Base-by-base conservation (phyloP, 2,888 invertebrate genomes). In the Eupithecia pulchellata region DNA sequence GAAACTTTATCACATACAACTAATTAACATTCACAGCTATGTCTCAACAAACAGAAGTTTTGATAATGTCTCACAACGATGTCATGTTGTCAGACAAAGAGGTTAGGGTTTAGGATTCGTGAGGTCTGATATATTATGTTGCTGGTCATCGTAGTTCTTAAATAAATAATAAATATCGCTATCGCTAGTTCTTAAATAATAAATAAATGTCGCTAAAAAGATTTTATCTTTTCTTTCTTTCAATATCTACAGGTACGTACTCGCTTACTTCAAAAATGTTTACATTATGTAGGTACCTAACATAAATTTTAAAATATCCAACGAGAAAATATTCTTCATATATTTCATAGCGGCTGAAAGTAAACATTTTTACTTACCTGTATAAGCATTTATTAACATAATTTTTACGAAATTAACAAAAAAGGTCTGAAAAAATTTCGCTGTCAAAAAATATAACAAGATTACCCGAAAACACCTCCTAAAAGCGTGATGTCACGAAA, bases 11-110 rank as follows among this genome's bases (percentile, higher is more conserved):
- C 47, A 52, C 47, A 52, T 20, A 52, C 20, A 52, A 52, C 11
- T 52, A 25, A 52, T 52, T 52, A 52, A 25, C 20, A 52, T 52
- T 52, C 47, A 52, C 25, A 25, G 47, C 25, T 47, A 47, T 52
- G 47, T 52, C 47, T 52, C 20, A 13, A 25, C 47, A 52, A 52
- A 52, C 47, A 52, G 20, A 47, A 25, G 25, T 52, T 20, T 52
- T 52, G 47, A 52, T 52, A 52, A 25, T 4, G 25, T 25, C 47
- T 52, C 25, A 13, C 4, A 52, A 25, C 47, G 4, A 52, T 52
- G 47, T 25, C 47, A 25, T 1, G 11, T 25, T 52, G 47, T 52
- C 47, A 52, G 13, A 52, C 47, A 52, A 20, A 47, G n/a, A 20
- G 47, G 47, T 20, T 20, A 20, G 20, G 20, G 20, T 20, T 25